Percentiles rank a stretch among this genome's conserved stretches.
These are phyloP conservation scores for Gopherus flavomarginatus DNA, from an alignment of 2,113 vertebrate genomes.

Conservation along the genomic window DNA sequence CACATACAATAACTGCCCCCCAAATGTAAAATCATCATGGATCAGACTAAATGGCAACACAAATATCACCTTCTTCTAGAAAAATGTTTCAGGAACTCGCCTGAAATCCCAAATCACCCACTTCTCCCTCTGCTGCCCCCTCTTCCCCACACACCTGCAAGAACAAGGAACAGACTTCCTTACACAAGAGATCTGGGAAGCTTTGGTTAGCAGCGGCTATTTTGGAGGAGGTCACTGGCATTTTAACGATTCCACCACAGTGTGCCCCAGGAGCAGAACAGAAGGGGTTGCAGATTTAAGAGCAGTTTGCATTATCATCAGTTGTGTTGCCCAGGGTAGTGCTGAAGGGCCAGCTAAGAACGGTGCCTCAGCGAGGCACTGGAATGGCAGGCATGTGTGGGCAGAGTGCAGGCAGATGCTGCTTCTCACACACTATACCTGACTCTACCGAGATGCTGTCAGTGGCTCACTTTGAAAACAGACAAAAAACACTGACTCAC, in stretches of 20 bases:
- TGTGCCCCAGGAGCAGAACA: accelerated
- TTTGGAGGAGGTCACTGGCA: background rate
- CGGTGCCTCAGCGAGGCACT: too few relatives aligned
- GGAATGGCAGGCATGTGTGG: too few relatives aligned
- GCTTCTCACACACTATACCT: background rate
- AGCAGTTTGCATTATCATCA: background rate
- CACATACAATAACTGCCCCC: background rate
- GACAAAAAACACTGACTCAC: background rate
- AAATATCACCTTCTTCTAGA: background rate
- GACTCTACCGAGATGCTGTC: background rate
- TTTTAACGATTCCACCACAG: background rate
- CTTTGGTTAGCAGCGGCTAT: background rate
- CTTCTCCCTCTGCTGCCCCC: accelerated
- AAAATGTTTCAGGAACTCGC: background rate
- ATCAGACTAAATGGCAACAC: background rate
- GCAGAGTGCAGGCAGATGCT: background rate
- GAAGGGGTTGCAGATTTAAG: background rate
- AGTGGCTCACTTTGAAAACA: accelerated
- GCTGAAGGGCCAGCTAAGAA: too few relatives aligned
- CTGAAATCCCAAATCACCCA: background rate
- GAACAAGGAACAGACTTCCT: background rate
- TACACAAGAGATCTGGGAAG: background rate
- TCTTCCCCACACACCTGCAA: background rate
- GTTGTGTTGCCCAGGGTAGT: too few relatives aligned
- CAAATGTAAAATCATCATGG: background rate